Evolutionary conservation across 2,797 vertebrate genomes (phyloP).

Genomic region (Amblyraja radiata): DNA sequence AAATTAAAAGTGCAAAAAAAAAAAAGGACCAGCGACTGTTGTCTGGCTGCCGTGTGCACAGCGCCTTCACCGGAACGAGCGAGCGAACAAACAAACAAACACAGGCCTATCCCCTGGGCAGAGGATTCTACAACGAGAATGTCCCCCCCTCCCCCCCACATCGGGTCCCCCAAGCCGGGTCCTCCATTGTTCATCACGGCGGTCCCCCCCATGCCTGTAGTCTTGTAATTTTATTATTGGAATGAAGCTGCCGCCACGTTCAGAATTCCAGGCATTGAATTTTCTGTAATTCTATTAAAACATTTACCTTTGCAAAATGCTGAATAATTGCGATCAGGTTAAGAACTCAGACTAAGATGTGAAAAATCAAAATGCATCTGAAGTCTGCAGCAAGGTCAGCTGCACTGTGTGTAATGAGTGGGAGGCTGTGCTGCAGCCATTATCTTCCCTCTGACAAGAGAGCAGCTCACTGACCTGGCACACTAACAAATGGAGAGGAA

Average conservation of each 20-base stretch:
- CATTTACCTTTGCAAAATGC: not conserved
- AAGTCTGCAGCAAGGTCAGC: conserved; percentile 79
- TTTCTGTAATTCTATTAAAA: not conserved
- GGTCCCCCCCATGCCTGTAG: too few species aligned
- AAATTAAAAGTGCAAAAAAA: too few species aligned
- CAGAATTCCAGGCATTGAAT: not conserved
- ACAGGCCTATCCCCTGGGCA: too few species aligned
- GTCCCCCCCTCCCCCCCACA: too few species aligned
- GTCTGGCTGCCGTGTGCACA: too few species aligned
- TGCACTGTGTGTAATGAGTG: conserved; percentile 78
- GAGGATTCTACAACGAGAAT: too few species aligned
- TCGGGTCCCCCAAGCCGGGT: too few species aligned
- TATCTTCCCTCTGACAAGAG: conserved; percentile 72
- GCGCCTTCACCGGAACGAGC: too few species aligned
- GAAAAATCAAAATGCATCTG: conserved; percentile 61
- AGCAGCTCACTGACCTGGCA: conserved; percentile 81
- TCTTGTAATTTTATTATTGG: not conserved
- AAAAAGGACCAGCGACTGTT: too few species aligned
- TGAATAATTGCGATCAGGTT: not conserved
- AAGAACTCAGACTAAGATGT: conserved; percentile 40
- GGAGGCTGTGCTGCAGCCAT: conserved; percentile 70
- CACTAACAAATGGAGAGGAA: conserved; percentile 93
- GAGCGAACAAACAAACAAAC: too few species aligned
- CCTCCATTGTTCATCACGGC: too few species aligned
- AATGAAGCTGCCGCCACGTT: not conserved